Percentiles rank a stretch among this genome's conserved stretches.
Evolutionary conservation across 2,797 vertebrate genomes (phyloP).

Genomic region (Perodicticus potto): DNA sequence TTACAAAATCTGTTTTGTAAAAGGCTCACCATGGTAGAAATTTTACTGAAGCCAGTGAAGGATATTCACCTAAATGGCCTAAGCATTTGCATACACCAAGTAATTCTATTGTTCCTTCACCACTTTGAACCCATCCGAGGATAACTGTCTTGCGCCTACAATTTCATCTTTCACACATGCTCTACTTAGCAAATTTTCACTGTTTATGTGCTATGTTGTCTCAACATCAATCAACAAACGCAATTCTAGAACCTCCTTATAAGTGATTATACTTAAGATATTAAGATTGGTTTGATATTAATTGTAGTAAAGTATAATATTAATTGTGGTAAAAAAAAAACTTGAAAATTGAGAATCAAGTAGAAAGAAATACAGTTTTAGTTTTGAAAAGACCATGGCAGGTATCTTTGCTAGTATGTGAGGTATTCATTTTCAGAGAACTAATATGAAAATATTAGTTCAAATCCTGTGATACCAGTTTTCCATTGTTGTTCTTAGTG

Average conservation of each 20-base stretch:
- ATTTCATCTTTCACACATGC: not conserved
- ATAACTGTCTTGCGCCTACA: not conserved
- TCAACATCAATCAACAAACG: not conserved
- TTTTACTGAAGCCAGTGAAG: not conserved
- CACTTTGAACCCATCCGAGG: not conserved
- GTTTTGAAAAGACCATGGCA: not conserved
- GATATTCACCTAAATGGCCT: not conserved
- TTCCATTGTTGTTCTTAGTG: not conserved
- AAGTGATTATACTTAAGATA: not conserved
- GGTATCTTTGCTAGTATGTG: not conserved
- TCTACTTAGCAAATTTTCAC: not conserved
- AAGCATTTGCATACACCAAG: not conserved
- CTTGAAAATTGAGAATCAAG: not conserved
- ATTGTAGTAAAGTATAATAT: not conserved
- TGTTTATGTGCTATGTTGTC: not conserved
- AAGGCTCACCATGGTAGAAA: not conserved
- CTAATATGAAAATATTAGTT: not conserved
- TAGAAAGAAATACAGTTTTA: not conserved
- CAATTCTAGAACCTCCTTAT: not conserved
- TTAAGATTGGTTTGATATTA: not conserved
- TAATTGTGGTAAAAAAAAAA: not conserved
- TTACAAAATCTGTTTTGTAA: not conserved
- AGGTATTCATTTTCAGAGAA: not conserved
- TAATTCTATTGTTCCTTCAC: not conserved
- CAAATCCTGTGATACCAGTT: not conserved